Evolutionary conservation across 1,140 invertebrate species (phyloP).

Genomic region (Dreissena polymorpha): DNA sequence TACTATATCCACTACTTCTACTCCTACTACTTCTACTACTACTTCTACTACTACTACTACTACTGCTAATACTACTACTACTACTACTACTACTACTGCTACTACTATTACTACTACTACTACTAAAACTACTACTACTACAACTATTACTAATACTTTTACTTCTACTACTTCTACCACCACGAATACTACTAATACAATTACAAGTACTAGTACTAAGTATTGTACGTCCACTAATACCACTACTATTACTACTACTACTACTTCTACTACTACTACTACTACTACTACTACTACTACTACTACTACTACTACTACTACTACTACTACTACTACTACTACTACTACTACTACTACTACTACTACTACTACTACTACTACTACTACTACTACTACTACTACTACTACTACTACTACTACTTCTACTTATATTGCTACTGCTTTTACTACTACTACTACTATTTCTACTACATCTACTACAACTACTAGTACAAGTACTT

Average conservation of each 20-base stretch:
- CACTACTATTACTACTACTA: no score
- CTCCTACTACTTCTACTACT: background rate
- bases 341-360: slow-evolving; percentile 15
- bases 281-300: slow-evolving; percentile 23
- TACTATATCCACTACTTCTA: background rate
- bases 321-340: slow-evolving; percentile 18
- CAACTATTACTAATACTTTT: no score
- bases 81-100: background rate
- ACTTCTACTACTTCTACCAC: no score
- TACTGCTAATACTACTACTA: background rate
- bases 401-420: slow-evolving; percentile 20
- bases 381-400: slow-evolving; percentile 17
- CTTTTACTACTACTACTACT: slow-evolving; percentile 6
- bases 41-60: background rate
- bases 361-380: slow-evolving; percentile 20
- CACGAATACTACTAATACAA: no score
- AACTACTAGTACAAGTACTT: no score
- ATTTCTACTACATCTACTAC: no score
- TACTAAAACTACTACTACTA: no score
- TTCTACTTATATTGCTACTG: slow-evolving; percentile 7
- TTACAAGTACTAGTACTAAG: no score
- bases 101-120: no score
- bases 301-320: slow-evolving; percentile 23
- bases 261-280: slow-evolving; percentile 19
- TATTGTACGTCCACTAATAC: no score